Evolutionary conservation across 2,888 invertebrate genomes (phyloP), one percentile per base, ranked within the genome.

Genomic region (Drosophila monieri): DNA sequence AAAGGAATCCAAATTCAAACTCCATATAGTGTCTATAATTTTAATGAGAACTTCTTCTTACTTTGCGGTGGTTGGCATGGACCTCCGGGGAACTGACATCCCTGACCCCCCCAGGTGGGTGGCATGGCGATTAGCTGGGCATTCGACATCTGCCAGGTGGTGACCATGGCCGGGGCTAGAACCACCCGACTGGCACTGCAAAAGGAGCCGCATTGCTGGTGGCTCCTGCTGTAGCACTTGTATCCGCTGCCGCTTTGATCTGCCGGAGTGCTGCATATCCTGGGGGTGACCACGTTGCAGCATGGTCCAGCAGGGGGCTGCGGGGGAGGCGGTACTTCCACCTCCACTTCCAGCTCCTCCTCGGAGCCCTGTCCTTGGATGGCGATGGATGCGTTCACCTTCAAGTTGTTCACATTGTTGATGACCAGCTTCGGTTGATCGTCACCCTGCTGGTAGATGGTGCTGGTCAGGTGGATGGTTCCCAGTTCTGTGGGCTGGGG

Each of bases 231-330:
- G 53, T 54, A 85, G 69, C 90, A 90, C 3, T 71, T 68, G 87
- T 89, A 90, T 3, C 12, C 23, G 1, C 58, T 14, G 1, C 56
- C 69, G 12, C 18, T 14, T 6, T 60, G 60, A 25, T 53, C 62
- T 9, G 4, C 32, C 44, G 48, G 43, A n/a, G 39, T 49, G 9
- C 69, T 62, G 52, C 90, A 90, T 6, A 77, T 73, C 0, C 88
- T 76, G 1, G 90, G 91, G 0, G 88, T 76, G 18, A 87, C 48
- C 10, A 90, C 78, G 3, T 55, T 75, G 54, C 90, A 90, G 56
- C 90, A 90, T 1, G 68, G 70, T 14, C 54, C 23, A 2, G 30
- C 6, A 4, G 41, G 14, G 14, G 61, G 30, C 3, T 30, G 25
- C 4, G 59, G 37, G 6, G 54, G 46, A 12, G 23, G 18, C 3